Conservation (phyloP, 1,140 invertebrate genomes). For the Nixonia krombeini region DNA sequence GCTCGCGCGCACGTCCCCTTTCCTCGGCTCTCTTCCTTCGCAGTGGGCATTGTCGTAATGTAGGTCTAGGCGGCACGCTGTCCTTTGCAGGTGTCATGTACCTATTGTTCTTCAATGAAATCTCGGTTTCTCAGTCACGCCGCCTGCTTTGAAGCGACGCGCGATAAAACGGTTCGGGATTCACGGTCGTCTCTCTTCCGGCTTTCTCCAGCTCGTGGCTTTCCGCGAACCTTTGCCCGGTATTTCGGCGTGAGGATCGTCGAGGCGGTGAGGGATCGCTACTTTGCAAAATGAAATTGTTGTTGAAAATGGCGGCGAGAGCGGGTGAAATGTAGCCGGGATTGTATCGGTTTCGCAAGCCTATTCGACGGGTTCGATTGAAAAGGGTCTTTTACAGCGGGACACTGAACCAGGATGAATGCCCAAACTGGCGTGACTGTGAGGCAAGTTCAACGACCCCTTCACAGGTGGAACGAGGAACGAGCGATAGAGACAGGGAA, state of each 20-base stretch:
- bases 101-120: slow-evolving; percentile 63
- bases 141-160: slow-evolving; percentile 20
- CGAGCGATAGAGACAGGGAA: slow-evolving; percentile 21
- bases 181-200: slow-evolving; percentile 9
- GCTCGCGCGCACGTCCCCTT: slow-evolving; percentile 19
- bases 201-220: slow-evolving; percentile 20
- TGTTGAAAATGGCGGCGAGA: too few relatives aligned
- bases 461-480: slow-evolving; percentile 14
- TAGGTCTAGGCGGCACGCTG: slow-evolving; percentile 58
- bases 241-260: not conserved
- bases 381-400: too few relatives aligned
- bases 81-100: slow-evolving; percentile 59
- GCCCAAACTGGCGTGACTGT: not conserved
- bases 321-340: too few relatives aligned
- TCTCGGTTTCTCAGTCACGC: slow-evolving; percentile 48
- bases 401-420: too few relatives aligned
- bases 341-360: too few relatives aligned
- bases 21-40: slow-evolving; percentile 20
- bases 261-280: too few relatives aligned
- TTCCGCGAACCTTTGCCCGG: not conserved
- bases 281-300: too few relatives aligned
- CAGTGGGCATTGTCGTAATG: slow-evolving; percentile 54
- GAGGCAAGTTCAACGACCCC: slow-evolving; percentile 19
- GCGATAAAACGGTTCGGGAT: slow-evolving; percentile 41
- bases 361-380: too few relatives aligned